These are phyloP conservation scores for Natator depressus DNA, from an alignment of 2,113 vertebrate genomes.

Conservation along the genomic window DNA sequence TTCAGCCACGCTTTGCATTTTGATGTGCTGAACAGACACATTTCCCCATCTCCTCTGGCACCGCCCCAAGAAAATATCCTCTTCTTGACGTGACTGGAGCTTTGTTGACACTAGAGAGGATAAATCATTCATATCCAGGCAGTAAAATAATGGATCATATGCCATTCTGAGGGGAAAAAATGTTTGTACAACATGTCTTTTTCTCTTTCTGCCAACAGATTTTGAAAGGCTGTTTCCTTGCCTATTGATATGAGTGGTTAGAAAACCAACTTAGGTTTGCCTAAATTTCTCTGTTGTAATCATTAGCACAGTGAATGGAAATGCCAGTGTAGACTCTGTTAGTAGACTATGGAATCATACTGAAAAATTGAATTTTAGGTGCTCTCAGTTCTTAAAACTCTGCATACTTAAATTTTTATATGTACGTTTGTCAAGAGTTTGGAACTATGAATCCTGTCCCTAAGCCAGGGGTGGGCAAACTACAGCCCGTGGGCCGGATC, in stretches of 20 bases:
- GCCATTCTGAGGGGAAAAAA: slow-evolving; percentile 42
- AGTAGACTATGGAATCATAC: neutral
- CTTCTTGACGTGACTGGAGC: neutral
- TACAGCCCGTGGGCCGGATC: no score
- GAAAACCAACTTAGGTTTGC: slow-evolving; percentile 27
- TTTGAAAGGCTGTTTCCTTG: slow-evolving; percentile 45
- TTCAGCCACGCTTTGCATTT: neutral
- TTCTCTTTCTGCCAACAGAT: slow-evolving; percentile 52
- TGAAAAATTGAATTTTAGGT: neutral
- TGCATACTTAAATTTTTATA: neutral
- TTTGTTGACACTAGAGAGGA: neutral
- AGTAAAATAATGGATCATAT: slow-evolving; percentile 35
- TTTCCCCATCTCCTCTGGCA: neutral
- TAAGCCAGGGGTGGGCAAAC: neutral
- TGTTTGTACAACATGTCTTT: slow-evolving; percentile 50
- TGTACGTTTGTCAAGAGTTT: neutral
- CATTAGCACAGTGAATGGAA: neutral
- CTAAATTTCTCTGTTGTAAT: neutral
- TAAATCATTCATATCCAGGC: slow-evolving; percentile 50
- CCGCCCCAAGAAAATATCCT: neutral
- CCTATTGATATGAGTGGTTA: slow-evolving; percentile 32
- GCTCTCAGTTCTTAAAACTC: neutral
- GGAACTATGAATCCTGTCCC: neutral
- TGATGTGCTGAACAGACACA: neutral
- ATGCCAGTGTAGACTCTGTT: neutral